phyloP scores from a whole-genome alignment of 2,113 vertebrate species.

The Ceyx margarethae region DNA sequence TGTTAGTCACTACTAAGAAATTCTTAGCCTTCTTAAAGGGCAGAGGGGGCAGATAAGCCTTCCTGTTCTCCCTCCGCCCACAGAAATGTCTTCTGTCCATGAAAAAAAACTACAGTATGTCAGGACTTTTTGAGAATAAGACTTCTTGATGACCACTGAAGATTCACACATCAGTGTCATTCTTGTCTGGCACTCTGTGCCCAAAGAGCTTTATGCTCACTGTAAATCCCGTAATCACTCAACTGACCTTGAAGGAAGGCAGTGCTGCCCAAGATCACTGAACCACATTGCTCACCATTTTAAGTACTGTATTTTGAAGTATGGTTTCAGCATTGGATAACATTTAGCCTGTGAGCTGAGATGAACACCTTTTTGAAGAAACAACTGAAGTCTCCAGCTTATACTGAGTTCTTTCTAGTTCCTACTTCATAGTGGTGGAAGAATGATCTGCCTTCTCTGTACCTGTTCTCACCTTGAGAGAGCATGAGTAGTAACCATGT shows the following conservation, averaged over 20 bases:
- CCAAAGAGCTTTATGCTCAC: neutral
- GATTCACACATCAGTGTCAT: neutral
- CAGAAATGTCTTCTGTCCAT: neutral
- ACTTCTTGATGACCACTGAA: conserved; percentile 31
- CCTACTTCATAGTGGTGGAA: neutral
- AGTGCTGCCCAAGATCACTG: neutral
- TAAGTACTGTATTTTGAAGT: conserved; percentile 26
- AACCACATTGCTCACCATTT: neutral
- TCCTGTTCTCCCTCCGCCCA: conserved; percentile 25
- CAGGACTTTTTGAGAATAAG: conserved; percentile 49
- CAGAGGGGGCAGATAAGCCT: conserved; percentile 8
- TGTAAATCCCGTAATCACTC: conserved; percentile 53
- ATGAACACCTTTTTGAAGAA: neutral
- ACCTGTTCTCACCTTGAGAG: neutral
- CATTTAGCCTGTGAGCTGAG: neutral
- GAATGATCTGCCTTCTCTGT: neutral
- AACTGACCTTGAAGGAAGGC: conserved; percentile 45
- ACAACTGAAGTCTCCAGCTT: neutral
- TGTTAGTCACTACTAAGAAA: conserved; percentile 47
- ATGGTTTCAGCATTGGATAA: neutral
- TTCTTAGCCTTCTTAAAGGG: conserved; percentile 47
- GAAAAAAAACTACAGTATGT: neutral
- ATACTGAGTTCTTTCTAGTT: neutral
- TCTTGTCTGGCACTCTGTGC: neutral
- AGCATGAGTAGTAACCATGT: neutral